Percentiles rank a stretch among this genome's conserved stretches.
Evolutionary conservation across 2,113 vertebrate genomes (phyloP).

Genomic region (Phainopepla nitens): DNA sequence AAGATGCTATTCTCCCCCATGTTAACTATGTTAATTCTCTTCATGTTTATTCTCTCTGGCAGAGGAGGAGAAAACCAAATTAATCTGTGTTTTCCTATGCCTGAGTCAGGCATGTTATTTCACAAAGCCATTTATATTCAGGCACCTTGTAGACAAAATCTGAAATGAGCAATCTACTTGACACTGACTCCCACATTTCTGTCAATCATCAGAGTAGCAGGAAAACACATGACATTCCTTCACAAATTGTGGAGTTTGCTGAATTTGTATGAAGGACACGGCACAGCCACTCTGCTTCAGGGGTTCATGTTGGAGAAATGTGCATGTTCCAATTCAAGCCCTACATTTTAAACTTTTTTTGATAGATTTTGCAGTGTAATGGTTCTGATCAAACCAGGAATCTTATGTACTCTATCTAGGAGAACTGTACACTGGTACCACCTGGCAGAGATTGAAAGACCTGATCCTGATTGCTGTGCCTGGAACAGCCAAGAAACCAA

Average conservation of each 20-base stretch:
- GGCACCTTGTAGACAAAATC: background rate
- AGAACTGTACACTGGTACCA: background rate
- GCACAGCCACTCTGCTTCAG: background rate
- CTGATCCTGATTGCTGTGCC: background rate
- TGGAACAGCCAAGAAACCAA: background rate
- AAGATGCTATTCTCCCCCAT: background rate
- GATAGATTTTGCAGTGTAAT: background rate
- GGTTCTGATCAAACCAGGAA: background rate
- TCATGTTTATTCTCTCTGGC: background rate
- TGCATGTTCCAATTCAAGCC: background rate
- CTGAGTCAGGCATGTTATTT: background rate
- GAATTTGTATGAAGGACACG: fast-evolving
- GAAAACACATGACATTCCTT: background rate
- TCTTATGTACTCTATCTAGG: background rate
- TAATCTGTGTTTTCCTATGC: background rate
- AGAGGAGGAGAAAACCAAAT: background rate
- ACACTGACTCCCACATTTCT: background rate
- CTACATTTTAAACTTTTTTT: background rate
- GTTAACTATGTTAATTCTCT: background rate
- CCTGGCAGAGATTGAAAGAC: background rate
- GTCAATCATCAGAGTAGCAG: background rate
- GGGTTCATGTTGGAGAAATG: background rate
- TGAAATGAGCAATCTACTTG: background rate
- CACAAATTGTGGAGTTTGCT: background rate
- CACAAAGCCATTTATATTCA: background rate